A percentile compares a stretch with the other conserved stretches of the same genome.
Evolutionary conservation across 2,797 vertebrate species (phyloP).

Genomic region (Clarias fuscus): DNA sequence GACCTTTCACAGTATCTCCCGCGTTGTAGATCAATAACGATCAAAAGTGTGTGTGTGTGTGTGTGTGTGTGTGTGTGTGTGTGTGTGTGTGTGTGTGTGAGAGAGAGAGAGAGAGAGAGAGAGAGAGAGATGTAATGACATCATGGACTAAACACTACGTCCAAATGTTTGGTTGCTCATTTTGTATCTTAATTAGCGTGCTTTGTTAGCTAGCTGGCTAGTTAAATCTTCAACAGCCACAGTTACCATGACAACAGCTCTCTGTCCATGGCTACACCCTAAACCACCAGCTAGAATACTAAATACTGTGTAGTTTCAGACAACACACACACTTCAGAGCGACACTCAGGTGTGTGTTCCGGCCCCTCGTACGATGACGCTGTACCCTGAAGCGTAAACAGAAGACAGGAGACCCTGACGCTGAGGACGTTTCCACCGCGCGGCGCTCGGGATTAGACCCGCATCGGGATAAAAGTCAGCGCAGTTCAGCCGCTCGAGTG

Average conservation of each 20-base stretch:
- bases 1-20: background rate
- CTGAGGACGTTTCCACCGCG: too few relatives aligned
- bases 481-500: background rate
- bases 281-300: background rate
- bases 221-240: background rate
- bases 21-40: background rate
- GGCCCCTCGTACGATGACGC: background rate
- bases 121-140: background rate
- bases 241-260: background rate
- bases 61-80: background rate
- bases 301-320: background rate
- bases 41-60: background rate
- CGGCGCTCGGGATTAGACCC: background rate
- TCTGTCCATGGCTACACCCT: background rate
- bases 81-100: background rate
- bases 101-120: background rate
- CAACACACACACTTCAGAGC: background rate
- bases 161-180: background rate
- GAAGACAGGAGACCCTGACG: background rate
- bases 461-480: background rate
- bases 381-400: background rate
- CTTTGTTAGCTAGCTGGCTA: slow-evolving; percentile 19
- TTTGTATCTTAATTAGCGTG: slow-evolving; percentile 14
- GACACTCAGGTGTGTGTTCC: background rate
- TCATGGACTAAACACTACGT: background rate